A percentile compares a stretch with the other conserved stretches of the same genome.
Evolutionary conservation across 2,888 invertebrate species (phyloP).

Genomic region (Coenonympha arcania): DNA sequence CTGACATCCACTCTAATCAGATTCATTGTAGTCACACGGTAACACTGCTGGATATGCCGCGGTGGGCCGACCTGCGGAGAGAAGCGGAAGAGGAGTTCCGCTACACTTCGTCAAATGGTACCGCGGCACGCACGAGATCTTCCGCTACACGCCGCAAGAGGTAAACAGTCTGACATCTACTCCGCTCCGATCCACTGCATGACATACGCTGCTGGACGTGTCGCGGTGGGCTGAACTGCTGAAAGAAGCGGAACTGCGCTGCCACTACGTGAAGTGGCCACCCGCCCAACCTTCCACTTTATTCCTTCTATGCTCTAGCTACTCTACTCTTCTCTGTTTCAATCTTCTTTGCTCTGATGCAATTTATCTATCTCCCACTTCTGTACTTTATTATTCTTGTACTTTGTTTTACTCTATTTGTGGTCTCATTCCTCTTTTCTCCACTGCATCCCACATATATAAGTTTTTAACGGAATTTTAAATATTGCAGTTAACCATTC

Average conservation of each 20-base stretch:
- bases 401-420: no score
- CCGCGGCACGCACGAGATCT: no score
- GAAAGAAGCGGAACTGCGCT: slow-evolving; percentile 53
- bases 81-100: no score
- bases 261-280: slow-evolving; percentile 52
- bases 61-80: slow-evolving; percentile 55
- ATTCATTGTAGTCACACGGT: neutral
- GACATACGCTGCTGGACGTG: slow-evolving; percentile 49
- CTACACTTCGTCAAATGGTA: no score
- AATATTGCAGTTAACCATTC: no score
- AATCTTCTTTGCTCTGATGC: neutral
- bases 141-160: no score
- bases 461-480: no score
- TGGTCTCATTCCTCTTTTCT: no score
- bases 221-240: slow-evolving; percentile 60
- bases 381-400: no score
- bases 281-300: slow-evolving; percentile 71
- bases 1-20: neutral
- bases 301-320: neutral
- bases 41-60: slow-evolving; percentile 57
- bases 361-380: no score
- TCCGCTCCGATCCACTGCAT: neutral
- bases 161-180: no score
- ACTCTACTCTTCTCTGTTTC: no score
- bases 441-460: neutral